phyloP scores from a whole-genome alignment of 2,888 invertebrate species.

The Aplocera efformata region DNA sequence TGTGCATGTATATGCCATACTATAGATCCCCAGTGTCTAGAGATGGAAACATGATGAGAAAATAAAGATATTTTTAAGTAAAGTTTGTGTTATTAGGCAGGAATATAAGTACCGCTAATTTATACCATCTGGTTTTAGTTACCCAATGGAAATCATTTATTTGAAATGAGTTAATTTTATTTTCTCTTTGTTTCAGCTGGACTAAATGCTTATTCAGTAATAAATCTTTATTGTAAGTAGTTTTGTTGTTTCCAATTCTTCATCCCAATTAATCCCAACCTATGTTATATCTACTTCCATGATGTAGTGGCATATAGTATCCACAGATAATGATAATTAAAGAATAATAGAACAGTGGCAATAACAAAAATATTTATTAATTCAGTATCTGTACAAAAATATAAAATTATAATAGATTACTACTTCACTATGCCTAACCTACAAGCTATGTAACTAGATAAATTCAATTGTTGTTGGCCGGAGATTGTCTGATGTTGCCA shows the following conservation, averaged over 20 bases:
- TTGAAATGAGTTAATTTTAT: constrained; percentile 15
- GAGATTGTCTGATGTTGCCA: constrained; percentile 47
- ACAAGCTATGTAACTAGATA: constrained; percentile 17
- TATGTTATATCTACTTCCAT: too few species aligned
- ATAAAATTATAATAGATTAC: constrained; percentile 41
- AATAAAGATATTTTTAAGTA: too few species aligned
- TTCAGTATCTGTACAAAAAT: constrained; percentile 57
- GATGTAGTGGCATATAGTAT: too few species aligned
- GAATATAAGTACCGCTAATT: too few species aligned
- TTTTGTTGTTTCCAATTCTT: constrained; percentile 28
- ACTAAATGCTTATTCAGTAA: constrained; percentile 65
- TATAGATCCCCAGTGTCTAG: too few species aligned
- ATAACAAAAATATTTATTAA: constrained; percentile 35
- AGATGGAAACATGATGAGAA: too few species aligned
- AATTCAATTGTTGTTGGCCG: constrained; percentile 43
- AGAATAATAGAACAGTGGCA: constrained; percentile 6
- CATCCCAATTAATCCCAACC: too few species aligned
- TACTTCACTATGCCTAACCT: constrained; percentile 24
- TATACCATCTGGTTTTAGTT: too few species aligned
- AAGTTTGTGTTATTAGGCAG: too few species aligned
- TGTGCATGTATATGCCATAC: too few species aligned
- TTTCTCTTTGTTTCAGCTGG: constrained; percentile 80
- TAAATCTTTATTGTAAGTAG: constrained; percentile 56
- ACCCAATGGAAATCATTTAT: not conserved
- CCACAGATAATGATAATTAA: not conserved